Percentiles rank a stretch among this genome's conserved stretches.
Evolutionary conservation across 2,797 vertebrate genomes (phyloP).

Genomic region (Mus caroli): DNA sequence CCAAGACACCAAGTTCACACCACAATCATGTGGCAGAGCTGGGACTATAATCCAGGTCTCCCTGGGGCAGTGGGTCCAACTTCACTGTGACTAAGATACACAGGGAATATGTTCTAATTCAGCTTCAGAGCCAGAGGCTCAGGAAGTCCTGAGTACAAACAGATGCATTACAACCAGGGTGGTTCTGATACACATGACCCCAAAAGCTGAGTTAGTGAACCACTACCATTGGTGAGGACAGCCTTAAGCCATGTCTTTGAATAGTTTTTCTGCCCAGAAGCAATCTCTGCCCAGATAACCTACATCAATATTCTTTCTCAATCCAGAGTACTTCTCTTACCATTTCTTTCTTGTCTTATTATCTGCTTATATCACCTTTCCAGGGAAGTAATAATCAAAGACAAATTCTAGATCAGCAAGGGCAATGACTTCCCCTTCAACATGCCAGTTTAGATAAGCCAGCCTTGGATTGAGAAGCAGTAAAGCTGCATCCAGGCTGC

Average conservation of each 20-base stretch:
- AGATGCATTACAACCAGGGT: not conserved
- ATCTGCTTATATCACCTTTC: not conserved
- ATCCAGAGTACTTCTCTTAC: not conserved
- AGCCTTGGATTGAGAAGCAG: constrained; percentile 1
- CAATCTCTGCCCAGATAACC: not conserved
- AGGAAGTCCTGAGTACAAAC: not conserved
- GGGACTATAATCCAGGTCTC: not conserved
- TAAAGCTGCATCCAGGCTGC: not conserved
- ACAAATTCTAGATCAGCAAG: not conserved
- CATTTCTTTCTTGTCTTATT: not conserved
- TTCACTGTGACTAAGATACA: not conserved
- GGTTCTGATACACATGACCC: not conserved
- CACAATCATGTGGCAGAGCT: not conserved
- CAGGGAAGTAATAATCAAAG: constrained; percentile 20
- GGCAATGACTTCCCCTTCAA: not conserved
- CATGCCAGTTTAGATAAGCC: not conserved
- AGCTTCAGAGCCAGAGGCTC: not conserved
- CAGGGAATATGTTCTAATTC: not conserved
- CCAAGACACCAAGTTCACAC: not conserved
- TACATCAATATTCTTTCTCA: not conserved
- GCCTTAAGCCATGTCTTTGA: not conserved
- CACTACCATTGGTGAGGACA: not conserved
- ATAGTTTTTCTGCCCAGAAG: not conserved
- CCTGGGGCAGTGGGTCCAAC: not conserved
- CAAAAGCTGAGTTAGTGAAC: not conserved